Base-by-base conservation (phyloP, 2,113 vertebrate species). In the Sula dactylatra region DNA sequence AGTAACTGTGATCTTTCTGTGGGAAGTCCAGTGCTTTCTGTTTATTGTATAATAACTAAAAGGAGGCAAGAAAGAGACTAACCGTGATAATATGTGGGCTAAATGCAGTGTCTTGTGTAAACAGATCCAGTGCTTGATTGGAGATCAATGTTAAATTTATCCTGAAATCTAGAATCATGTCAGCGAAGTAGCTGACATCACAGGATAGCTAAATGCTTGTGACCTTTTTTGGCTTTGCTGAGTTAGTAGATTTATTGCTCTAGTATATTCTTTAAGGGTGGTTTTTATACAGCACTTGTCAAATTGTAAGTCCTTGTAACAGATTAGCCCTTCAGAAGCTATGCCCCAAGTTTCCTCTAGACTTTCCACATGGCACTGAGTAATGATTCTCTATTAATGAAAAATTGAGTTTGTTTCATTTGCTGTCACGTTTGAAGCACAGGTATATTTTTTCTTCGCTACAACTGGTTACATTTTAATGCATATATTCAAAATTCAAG, bases 311-410 rank as follows among this genome's bases (percentile, higher is more conserved):
- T 73, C 81, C 86, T 66, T 91, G 64, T 93, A 78, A 86, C 55
- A 91, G 78, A 96, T 95, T 45, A 96, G 84, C 66, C 66, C 62
- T 71, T 92, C 86, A 58, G 61, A 73, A 96, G 80, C 58, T 71
- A 50, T 54, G 89, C 29, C 91, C 73, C 72, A 58, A 81, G 83
- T 90, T 95, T 97, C 84, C 88, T 78, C 24, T 19, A 16, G 52
- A 54, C 79, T 93, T 87, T 29, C 16, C 56, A 15, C 67, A 11
- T 25, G 12, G 2, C 94, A 29, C 83, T 88, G 95, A 94, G 70
- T 93, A 72, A 95, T 94, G 95, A 82, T 78, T 55, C 83, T 65
- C 50, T 85, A 27, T 80, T 94, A 97, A 97, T 96, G 91, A 97
- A 90, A 90, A 94, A 95, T 70, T 73, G 92, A 92, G 86, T 88